Base-by-base conservation (phyloP, 2,888 invertebrate species). In the Lymantria monacha region DNA sequence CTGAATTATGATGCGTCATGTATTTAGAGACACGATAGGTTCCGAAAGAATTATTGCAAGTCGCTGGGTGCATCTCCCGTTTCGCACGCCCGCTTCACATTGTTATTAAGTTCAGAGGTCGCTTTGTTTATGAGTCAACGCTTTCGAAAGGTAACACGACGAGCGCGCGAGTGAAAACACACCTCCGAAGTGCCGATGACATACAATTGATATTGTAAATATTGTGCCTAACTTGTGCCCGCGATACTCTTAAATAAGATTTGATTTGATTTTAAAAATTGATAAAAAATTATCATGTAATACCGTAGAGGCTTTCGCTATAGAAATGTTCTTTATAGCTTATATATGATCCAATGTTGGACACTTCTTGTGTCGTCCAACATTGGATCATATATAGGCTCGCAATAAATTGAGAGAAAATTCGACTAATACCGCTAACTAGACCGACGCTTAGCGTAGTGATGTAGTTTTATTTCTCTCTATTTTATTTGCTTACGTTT, bases 61-160 rank as follows among this genome's bases (percentile, higher is more conserved):
- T 81, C 84, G 74, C 74, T 75, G 74, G 82, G 79, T 81, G 83
- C 86, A 87, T 91, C 89, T 87, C 81, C 86, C 77, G 85, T 89
- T 89, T 89, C 89, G 88, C 88, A 89, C 90, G 89, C 83, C 83
- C 83, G 83, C 79, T 77, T 86, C 83, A 84, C 86, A 87, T 88
- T 91, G 88, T 87, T 89, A 85, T 87, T 85, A 85, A 88, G 90
- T 85, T 91, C 91, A 89, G 74, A 91, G 89, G 85, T 91, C 86
- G 83, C 74, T 83, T 86, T 86, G 89, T 90, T 90, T 90, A 90
- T 86, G 87, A 88, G 79, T 80, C 85, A 76, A 83, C 80, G 82
- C 84, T 88, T 89, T 89, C 83, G 84, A 89, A 89, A 88, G 86
- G 87, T 88, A 89, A 89, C 87, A 85, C 84, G 81, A 76, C 82